Conservation (phyloP, 2,797 vertebrate genomes). For the Pristis pectinata region DNA sequence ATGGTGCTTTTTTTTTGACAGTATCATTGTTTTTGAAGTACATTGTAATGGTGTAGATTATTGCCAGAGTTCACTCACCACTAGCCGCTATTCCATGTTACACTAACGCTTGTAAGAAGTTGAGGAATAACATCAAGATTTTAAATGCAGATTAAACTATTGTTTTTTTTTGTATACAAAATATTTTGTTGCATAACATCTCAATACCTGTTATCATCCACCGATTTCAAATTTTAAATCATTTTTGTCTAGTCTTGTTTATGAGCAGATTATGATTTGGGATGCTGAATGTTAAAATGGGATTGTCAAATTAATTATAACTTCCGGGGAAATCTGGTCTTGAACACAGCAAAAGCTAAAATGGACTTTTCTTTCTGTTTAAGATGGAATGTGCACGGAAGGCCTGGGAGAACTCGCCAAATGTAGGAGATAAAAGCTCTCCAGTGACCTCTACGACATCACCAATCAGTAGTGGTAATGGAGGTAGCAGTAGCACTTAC, state of each 20-base stretch:
- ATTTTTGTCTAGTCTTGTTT: background rate
- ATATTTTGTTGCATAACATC: background rate
- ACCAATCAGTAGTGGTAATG: constrained; percentile 65
- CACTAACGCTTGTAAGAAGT: background rate
- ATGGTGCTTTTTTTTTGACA: background rate
- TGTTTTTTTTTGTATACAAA: background rate
- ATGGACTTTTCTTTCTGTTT: background rate
- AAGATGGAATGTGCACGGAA: constrained; percentile 98
- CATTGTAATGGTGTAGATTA: background rate
- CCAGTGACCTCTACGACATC: constrained; percentile 83
- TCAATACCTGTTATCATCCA: constrained; percentile 14
- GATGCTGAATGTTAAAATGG: background rate
- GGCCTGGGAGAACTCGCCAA: constrained; percentile 98
- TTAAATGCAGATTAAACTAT: background rate
- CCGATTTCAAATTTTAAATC: background rate
- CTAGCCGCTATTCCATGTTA: background rate
- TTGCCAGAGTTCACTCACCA: background rate
- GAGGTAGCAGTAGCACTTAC: constrained; percentile 69
- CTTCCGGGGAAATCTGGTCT: background rate
- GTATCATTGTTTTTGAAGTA: background rate
- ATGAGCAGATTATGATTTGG: background rate
- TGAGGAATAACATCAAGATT: background rate
- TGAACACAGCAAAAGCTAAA: background rate
- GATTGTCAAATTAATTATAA: background rate
- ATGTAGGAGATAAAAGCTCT: constrained; percentile 81